Evolutionary conservation across 2,113 vertebrate genomes (phyloP).

Genomic region (Nothoprocta pentlandii): DNA sequence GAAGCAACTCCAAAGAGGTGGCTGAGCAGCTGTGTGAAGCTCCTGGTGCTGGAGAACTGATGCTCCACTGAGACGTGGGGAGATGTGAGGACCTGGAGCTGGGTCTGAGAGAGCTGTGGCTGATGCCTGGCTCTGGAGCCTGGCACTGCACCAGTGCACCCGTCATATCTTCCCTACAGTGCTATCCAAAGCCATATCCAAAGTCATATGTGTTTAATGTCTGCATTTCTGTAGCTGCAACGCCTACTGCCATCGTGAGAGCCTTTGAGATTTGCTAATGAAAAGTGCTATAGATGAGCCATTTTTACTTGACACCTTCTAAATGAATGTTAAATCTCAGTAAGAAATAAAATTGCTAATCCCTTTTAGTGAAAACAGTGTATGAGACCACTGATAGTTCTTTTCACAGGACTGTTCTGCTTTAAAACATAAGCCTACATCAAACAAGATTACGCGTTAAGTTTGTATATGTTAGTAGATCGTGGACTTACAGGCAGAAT

Average conservation of each 20-base stretch:
- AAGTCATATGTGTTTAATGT: background rate
- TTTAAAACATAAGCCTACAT: background rate
- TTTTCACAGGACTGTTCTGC: background rate
- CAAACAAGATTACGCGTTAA: background rate
- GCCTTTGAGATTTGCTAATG: background rate
- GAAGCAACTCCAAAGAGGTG: background rate
- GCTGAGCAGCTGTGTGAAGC: background rate
- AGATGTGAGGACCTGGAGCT: background rate
- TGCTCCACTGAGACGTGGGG: background rate
- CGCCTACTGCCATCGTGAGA: background rate
- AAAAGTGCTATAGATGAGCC: background rate
- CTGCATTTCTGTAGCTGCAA: background rate
- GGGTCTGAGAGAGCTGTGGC: background rate
- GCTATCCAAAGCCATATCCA: background rate
- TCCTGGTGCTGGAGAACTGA: background rate
- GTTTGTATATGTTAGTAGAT: background rate
- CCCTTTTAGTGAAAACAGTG: background rate
- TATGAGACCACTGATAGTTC: background rate
- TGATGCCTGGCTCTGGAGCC: background rate
- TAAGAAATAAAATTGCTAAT: background rate
- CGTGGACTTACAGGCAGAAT: background rate
- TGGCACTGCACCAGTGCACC: background rate
- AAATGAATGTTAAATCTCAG: background rate
- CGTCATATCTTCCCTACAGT: background rate
- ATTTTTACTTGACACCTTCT: slow-evolving; percentile 11